Evolutionary conservation across 1,140 invertebrate species (phyloP).

Genomic region (Piezodorus guildinii): DNA sequence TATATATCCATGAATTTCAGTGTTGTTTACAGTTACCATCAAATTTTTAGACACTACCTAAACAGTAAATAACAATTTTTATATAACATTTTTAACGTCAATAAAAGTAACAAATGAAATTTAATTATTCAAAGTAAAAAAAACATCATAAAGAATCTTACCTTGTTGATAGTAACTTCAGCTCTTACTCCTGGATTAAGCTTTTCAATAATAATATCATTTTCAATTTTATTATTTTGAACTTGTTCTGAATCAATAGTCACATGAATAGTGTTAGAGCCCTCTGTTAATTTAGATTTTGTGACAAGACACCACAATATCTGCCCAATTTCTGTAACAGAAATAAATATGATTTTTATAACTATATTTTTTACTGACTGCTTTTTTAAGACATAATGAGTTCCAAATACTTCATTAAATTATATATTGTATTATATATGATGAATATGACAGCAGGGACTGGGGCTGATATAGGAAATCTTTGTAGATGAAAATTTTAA

Average conservation of each 20-base stretch:
- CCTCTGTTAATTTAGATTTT: background rate
- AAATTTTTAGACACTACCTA: background rate
- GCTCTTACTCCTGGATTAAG: background rate
- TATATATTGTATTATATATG: no score
- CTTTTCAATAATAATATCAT: background rate
- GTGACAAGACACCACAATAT: constrained; percentile 7
- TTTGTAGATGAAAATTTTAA: no score
- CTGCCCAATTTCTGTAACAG: constrained; percentile 7
- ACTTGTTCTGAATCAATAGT: background rate
- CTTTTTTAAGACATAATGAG: no score
- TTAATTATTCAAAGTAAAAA: background rate
- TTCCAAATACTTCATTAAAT: no score
- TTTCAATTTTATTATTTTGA: background rate
- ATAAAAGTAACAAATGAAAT: background rate
- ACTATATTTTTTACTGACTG: no score
- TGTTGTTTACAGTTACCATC: background rate
- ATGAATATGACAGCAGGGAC: no score
- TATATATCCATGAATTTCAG: constrained; percentile 6
- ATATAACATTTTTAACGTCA: background rate
- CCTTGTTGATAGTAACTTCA: constrained; percentile 5
- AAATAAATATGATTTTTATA: constrained; percentile 2
- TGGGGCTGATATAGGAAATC: no score
- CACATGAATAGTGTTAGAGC: background rate
- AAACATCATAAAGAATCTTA: background rate
- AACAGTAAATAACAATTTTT: background rate